phyloP scores from a whole-genome alignment of 2,113 vertebrate genomes.

The Trochalopteron elliotii region DNA sequence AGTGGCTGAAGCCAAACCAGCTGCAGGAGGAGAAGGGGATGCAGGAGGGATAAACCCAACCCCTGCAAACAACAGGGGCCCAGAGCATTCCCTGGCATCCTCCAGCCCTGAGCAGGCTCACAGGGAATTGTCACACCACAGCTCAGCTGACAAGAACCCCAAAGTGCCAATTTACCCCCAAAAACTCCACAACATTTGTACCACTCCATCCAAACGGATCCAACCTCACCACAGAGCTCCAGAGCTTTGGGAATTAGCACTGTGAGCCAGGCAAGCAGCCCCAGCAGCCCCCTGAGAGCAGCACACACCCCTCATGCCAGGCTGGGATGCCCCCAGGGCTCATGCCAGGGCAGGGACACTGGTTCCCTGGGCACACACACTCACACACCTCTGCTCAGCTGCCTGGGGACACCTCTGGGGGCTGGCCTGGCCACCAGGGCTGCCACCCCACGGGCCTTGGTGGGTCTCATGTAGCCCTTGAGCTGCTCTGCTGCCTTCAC shows the following conservation, averaged over 20 bases:
- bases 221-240: neutral
- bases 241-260: neutral
- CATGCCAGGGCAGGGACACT: slow-evolving; percentile 42
- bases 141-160: neutral
- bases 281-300: neutral
- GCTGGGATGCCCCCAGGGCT: neutral
- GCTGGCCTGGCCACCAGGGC: neutral
- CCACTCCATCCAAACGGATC: fast-evolving
- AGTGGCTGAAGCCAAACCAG: neutral
- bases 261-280: slow-evolving; percentile 64
- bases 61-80: fast-evolving
- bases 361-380: neutral
- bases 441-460: slow-evolving; percentile 64
- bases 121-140: fast-evolving
- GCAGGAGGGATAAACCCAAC: neutral
- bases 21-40: neutral
- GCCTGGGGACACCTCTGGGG: slow-evolving; percentile 10
- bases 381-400: slow-evolving; percentile 62
- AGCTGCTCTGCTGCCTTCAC: slow-evolving; percentile 38
- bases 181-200: fast-evolving
- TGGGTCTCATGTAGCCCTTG: slow-evolving; percentile 82
- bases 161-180: fast-evolving
- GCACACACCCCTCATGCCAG: slow-evolving; percentile 52
- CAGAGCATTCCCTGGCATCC: neutral
- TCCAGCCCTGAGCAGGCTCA: fast-evolving